phyloP scores from a whole-genome alignment of 2,797 vertebrate genomes.

The Myoxocephalus aenaeus region DNA sequence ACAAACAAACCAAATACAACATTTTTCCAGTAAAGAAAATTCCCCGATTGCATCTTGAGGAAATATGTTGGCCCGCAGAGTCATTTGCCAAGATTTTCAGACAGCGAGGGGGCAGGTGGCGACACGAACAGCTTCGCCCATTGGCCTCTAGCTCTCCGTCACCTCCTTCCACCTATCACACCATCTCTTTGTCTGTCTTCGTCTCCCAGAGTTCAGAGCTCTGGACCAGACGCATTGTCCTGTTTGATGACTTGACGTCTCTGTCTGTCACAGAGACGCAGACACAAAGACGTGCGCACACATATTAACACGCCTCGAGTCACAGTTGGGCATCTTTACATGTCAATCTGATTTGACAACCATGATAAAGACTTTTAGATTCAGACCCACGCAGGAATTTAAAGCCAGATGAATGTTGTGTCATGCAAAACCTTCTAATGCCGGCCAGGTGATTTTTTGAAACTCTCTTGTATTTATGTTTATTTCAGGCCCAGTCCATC shows the following conservation, averaged over 20 bases:
- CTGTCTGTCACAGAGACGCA: constrained; percentile 64
- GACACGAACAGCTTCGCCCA: constrained; percentile 43
- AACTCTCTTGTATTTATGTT: not conserved
- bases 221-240: constrained; percentile 63
- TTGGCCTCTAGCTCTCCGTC: constrained; percentile 42
- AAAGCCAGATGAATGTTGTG: not conserved
- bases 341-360: constrained; percentile 76
- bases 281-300: constrained; percentile 52
- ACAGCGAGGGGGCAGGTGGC: constrained; percentile 26
- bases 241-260: constrained; percentile 75
- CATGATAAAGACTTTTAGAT: constrained; percentile 61
- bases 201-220: constrained; percentile 58
- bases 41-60: not conserved
- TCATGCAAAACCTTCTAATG: not conserved
- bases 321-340: constrained; percentile 53
- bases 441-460: not conserved
- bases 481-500: not conserved
- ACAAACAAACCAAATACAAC: not conserved
- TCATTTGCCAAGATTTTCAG: not conserved
- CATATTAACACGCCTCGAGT: constrained; percentile 35
- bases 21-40: not conserved
- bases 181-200: constrained; percentile 62
- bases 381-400: constrained; percentile 23
- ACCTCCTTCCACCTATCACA: constrained; percentile 62
- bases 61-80: not conserved